phyloP scores from a whole-genome alignment of 2,113 vertebrate species.

The Antennarius striatus region DNA sequence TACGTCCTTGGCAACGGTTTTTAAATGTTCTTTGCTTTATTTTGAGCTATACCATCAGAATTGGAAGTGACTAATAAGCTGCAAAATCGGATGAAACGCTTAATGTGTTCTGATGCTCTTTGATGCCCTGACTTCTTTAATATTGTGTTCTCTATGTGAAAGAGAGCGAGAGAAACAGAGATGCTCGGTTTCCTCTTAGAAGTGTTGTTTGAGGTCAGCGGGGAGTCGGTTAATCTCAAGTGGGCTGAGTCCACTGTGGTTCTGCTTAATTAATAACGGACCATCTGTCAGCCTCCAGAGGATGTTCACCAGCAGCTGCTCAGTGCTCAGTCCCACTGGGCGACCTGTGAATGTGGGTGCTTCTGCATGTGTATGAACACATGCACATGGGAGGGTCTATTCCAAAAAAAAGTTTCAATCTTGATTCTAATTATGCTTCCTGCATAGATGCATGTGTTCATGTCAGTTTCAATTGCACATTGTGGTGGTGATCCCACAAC shows the following conservation, averaged over 20 bases:
- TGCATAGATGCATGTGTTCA: too few species aligned
- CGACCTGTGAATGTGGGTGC: conserved; percentile 6
- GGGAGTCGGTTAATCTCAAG: conserved; percentile 54
- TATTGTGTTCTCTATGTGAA: neutral
- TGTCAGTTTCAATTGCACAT: too few species aligned
- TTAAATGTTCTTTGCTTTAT: conserved; percentile 26
- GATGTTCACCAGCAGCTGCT: conserved; percentile 68
- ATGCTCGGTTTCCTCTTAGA: conserved; percentile 25
- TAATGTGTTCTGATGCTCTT: conserved; percentile 18
- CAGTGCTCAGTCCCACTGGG: conserved; percentile 73
- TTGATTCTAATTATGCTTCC: too few species aligned
- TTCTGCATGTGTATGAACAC: neutral
- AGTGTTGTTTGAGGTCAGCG: conserved; percentile 32
- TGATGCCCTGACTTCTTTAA: conserved; percentile 7
- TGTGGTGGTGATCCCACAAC: too few species aligned
- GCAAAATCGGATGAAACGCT: conserved; percentile 35
- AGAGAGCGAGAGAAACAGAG: neutral
- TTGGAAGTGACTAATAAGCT: conserved; percentile 22
- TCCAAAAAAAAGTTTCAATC: too few species aligned
- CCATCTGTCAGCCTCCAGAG: conserved; percentile 74
- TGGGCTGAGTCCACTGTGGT: conserved; percentile 63
- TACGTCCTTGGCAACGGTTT: conserved; percentile 34
- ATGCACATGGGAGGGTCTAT: neutral
- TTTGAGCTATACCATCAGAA: conserved; percentile 33
- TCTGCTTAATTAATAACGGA: conserved; percentile 73